phyloP scores from a whole-genome alignment of 2,797 vertebrate species.

The Thalassophryne amazonica region DNA sequence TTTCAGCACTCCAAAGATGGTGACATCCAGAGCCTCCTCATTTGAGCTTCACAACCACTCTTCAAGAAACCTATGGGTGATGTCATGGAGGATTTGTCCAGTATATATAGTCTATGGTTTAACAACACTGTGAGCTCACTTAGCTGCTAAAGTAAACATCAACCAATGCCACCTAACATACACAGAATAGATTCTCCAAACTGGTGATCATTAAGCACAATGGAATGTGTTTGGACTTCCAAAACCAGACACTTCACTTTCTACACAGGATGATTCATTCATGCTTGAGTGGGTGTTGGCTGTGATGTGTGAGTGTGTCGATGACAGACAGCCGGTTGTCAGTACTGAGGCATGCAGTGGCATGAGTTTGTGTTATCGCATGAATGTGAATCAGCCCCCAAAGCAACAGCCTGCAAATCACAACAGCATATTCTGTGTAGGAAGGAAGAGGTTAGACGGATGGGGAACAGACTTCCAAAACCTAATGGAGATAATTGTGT shows the following conservation, averaged over 20 bases:
- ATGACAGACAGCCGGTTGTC: conserved; percentile 58
- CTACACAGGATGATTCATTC: conserved; percentile 23
- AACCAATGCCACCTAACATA: conserved; percentile 7
- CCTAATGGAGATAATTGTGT: conserved; percentile 28
- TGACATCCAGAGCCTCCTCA: no score
- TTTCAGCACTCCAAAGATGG: no score
- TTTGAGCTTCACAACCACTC: no score
- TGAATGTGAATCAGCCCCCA: conserved; percentile 55
- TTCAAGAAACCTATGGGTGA: no score
- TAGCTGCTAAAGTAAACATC: conserved; percentile 11
- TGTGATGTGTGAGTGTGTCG: conserved; percentile 39
- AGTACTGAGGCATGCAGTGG: conserved; percentile 40
- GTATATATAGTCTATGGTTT: no score
- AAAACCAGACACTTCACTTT: conserved; percentile 38
- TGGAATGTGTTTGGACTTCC: conserved; percentile 50
- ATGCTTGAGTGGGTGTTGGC: conserved; percentile 31
- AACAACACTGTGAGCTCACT: not conserved
- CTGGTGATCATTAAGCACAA: conserved; percentile 27
- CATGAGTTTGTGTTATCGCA: conserved; percentile 58
- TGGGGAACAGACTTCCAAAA: conserved; percentile 40
- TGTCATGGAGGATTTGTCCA: no score
- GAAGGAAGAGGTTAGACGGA: conserved; percentile 34
- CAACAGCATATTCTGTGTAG: conserved; percentile 56
- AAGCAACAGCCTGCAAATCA: conserved; percentile 54
- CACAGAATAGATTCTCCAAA: conserved; percentile 1